A percentile compares a stretch with the other conserved stretches of the same genome.
These are phyloP conservation scores for Uloborus plumipes DNA, from an alignment of 2,888 invertebrate species.

Conservation along the genomic window DNA sequence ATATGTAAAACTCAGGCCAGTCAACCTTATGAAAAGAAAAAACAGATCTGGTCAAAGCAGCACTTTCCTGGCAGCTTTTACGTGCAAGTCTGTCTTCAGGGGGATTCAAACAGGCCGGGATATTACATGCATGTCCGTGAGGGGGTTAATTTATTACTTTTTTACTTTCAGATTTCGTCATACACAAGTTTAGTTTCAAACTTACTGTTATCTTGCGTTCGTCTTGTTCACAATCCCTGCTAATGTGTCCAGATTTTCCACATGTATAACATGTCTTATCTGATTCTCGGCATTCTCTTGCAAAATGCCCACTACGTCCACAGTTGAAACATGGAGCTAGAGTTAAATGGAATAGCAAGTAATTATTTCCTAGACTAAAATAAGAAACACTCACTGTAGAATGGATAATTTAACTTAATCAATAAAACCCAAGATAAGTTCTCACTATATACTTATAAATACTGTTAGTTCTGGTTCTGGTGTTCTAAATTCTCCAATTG, in stretches of 20 bases:
- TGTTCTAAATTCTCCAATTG: too few relatives aligned
- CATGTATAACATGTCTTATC: slow-evolving; percentile 82
- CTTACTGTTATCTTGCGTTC: slow-evolving; percentile 66
- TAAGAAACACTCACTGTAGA: neutral
- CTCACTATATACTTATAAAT: neutral
- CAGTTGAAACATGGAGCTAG: slow-evolving; percentile 89
- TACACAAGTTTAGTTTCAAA: neutral
- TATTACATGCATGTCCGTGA: too few relatives aligned
- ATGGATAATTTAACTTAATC: neutral
- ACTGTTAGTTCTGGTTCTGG: too few relatives aligned
- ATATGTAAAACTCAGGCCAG: too few relatives aligned
- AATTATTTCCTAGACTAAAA: too few relatives aligned
- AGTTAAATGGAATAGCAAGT: neutral
- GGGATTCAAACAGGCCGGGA: too few relatives aligned
- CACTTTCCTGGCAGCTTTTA: too few relatives aligned
- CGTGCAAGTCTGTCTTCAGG: too few relatives aligned
- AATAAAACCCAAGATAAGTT: neutral
- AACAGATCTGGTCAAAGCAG: too few relatives aligned
- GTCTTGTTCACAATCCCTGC: slow-evolving; percentile 81
- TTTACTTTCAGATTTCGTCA: too few relatives aligned
- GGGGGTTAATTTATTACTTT: too few relatives aligned
- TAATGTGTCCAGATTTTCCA: slow-evolving; percentile 93
- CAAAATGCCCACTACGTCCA: slow-evolving; percentile 92
- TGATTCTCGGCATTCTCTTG: slow-evolving; percentile 93
- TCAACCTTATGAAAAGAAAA: too few relatives aligned